Conservation (phyloP, 2,113 vertebrate genomes). For the Dasyornis broadbenti region DNA sequence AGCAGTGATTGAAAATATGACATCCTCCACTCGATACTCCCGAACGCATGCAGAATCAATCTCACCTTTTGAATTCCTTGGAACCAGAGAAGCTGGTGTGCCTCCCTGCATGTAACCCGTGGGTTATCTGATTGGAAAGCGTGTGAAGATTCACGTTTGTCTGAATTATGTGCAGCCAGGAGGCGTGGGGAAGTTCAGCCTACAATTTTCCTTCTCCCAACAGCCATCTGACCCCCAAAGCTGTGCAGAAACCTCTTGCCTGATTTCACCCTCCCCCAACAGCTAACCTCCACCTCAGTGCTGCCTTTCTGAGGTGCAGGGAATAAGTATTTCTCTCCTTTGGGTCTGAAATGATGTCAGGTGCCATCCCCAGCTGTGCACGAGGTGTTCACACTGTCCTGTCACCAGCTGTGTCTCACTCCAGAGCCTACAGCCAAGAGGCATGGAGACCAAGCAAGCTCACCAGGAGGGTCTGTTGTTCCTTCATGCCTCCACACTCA, state of each 20-base stretch:
- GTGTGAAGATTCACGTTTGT: not conserved
- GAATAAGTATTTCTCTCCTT: not conserved
- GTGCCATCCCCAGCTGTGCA: not conserved
- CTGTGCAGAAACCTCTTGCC: not conserved
- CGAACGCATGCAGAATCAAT: not conserved
- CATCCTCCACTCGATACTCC: not conserved
- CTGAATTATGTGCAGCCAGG: rapidly evolving
- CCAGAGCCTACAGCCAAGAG: not conserved
- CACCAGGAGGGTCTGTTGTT: not conserved
- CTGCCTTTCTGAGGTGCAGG: not conserved
- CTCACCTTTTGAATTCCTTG: not conserved
- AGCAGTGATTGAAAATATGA: not conserved
- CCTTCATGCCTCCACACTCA: rapidly evolving
- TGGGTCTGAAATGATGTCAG: not conserved
- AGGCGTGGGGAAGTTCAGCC: not conserved
- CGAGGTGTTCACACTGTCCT: rapidly evolving
- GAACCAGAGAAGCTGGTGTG: not conserved
- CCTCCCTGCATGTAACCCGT: not conserved
- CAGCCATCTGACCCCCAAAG: not conserved
- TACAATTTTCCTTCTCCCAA: not conserved
- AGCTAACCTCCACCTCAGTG: not conserved
- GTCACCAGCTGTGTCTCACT: not conserved
- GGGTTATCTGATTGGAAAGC: not conserved
- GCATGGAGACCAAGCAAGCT: not conserved
- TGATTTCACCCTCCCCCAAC: not conserved